Conservation (phyloP, 2,888 invertebrate species). For the Acleris emargana region DNA sequence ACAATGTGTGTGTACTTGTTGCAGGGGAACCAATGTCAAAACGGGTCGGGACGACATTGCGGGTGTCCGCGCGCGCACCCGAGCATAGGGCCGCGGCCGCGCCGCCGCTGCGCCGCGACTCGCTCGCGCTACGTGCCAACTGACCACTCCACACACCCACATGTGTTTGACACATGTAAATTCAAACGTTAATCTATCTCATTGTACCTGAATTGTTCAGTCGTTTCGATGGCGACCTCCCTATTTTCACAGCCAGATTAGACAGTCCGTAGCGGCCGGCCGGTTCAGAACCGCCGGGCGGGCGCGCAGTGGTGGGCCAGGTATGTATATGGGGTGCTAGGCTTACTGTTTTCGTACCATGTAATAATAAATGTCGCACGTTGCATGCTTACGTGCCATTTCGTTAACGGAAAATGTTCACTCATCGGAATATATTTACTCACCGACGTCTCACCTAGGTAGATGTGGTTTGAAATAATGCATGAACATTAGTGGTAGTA, state of each 20-base stretch:
- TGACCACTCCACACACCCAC: conserved; percentile 34
- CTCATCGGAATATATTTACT: conserved; percentile 54
- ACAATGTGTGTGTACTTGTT: conserved; percentile 35
- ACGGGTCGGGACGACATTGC: conserved; percentile 79
- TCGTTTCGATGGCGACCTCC: conserved; percentile 1
- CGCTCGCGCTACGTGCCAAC: conserved; percentile 44
- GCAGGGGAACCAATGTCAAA: conserved; percentile 78
- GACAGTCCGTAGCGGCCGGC: neutral
- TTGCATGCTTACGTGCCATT: conserved; percentile 59
- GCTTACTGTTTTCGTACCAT: conserved; percentile 53
- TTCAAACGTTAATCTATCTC: conserved; percentile 9
- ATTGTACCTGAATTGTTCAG: conserved; percentile 18
- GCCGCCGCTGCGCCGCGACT: conserved; percentile 18
- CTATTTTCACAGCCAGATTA: no score
- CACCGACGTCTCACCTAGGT: conserved; percentile 49
- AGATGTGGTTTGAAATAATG: conserved; percentile 57
- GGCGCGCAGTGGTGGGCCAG: conserved; percentile 40
- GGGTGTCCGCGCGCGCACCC: conserved; percentile 53
- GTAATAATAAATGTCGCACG: conserved; percentile 51
- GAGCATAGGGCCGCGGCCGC: conserved; percentile 49
- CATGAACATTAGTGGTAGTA: conserved; percentile 69
- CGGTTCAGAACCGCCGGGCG: conserved; percentile 8
- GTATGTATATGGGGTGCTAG: conserved; percentile 47
- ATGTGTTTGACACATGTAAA: conserved; percentile 13
- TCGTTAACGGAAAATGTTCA: conserved; percentile 49